A percentile compares a stretch with the other conserved stretches of the same genome.
These are phyloP conservation scores for Leptosomus discolor DNA, from an alignment of 2,113 vertebrate genomes.

Conservation along the genomic window DNA sequence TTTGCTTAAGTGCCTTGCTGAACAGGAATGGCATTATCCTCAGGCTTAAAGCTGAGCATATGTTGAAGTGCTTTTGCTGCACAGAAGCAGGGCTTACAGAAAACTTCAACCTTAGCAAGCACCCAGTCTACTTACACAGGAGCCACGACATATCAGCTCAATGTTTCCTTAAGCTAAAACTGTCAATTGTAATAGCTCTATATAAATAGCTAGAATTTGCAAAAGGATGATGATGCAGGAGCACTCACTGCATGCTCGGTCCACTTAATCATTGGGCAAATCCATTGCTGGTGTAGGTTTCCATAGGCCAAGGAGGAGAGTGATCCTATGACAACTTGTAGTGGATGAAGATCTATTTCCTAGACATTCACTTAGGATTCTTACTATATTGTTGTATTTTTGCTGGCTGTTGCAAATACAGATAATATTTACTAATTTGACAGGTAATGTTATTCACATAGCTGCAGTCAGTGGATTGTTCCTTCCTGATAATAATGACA, in stretches of 20 bases:
- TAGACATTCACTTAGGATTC: neutral
- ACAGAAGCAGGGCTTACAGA: neutral
- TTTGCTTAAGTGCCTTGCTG: neutral
- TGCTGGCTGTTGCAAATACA: neutral
- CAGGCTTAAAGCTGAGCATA: neutral
- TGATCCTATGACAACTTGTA: neutral
- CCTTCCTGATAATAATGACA: neutral
- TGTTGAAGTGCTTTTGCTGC: neutral
- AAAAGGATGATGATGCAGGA: neutral
- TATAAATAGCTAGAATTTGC: neutral
- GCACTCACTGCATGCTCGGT: rapidly evolving
- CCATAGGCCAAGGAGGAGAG: neutral
- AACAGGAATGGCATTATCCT: neutral
- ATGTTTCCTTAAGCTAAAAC: neutral
- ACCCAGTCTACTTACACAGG: neutral
- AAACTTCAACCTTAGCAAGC: neutral
- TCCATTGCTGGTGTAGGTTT: neutral
- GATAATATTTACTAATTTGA: conserved; percentile 11
- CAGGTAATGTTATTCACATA: neutral
- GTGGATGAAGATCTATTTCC: neutral
- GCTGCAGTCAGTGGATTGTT: neutral
- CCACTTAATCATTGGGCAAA: neutral
- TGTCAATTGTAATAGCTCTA: neutral
- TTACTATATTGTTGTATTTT: neutral
- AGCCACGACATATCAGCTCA: neutral